These are phyloP conservation scores for Acanthosepion esculentum DNA, from an alignment of 2,888 invertebrate genomes.

Conservation along the genomic window DNA sequence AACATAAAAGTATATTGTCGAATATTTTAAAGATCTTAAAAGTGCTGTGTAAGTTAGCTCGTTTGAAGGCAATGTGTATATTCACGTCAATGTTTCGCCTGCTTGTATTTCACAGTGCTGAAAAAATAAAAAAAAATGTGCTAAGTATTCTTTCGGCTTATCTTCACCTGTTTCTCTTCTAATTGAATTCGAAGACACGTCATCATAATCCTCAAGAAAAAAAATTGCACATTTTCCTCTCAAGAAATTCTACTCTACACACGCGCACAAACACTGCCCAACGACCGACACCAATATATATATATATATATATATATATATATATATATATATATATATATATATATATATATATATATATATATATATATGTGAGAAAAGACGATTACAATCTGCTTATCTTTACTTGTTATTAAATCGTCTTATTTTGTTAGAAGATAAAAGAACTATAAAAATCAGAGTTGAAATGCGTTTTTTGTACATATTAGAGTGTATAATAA, in stretches of 20 bases:
- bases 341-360: neutral
- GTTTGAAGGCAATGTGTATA: no score
- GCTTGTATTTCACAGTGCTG: neutral
- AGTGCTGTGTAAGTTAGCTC: no score
- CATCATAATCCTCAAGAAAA: neutral
- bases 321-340: neutral
- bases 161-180: neutral
- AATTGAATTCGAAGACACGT: constrained; percentile 10
- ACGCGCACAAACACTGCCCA: neutral
- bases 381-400: neutral
- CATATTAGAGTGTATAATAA: neutral
- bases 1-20: no score
- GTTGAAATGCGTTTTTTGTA: neutral
- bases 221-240: neutral
- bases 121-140: neutral
- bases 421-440: neutral
- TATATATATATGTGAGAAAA: neutral
- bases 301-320: no score
- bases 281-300: neutral
- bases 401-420: neutral
- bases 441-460: neutral
- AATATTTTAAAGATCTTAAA: no score
- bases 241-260: neutral
- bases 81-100: neutral
- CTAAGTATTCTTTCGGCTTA: neutral